These are phyloP conservation scores for Caranx ignobilis DNA, from an alignment of 2,113 vertebrate species.

Conservation along the genomic window DNA sequence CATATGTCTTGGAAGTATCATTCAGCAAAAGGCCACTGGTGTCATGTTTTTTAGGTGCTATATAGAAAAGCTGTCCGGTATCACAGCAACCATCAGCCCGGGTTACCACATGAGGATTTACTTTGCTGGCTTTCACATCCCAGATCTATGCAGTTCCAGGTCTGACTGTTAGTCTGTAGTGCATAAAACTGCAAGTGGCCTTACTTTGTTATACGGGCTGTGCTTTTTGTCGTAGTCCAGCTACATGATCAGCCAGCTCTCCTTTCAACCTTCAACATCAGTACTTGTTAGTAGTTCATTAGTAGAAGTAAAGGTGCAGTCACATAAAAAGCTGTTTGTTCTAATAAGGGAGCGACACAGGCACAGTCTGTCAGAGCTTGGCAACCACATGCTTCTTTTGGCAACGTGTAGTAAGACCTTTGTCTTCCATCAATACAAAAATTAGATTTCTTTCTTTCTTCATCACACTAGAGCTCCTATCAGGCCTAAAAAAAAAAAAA, in stretches of 20 bases:
- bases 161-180: constrained; percentile 6
- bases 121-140: constrained; percentile 19
- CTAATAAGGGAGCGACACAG: background rate
- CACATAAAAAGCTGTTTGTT: constrained; percentile 27
- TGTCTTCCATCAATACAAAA: constrained; percentile 24
- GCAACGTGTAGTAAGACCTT: constrained; percentile 17
- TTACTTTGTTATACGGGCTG: background rate
- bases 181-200: background rate
- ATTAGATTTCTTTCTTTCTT: background rate
- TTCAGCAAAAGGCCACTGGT: background rate
- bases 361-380: background rate
- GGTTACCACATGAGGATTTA: constrained; percentile 4
- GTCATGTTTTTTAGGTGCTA: background rate
- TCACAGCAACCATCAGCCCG: background rate
- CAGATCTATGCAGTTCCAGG: background rate
- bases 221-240: background rate
- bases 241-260: background rate
- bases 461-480: background rate
- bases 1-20: background rate
- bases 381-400: constrained; percentile 9
- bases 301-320: constrained; percentile 16
- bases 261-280: constrained; percentile 14
- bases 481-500: too few relatives aligned
- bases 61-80: background rate
- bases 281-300: constrained; percentile 1